Evolutionary conservation across 1,140 invertebrate species (phyloP), one percentile per base, ranked within the genome.

Genomic region (Bombus breviceps): DNA sequence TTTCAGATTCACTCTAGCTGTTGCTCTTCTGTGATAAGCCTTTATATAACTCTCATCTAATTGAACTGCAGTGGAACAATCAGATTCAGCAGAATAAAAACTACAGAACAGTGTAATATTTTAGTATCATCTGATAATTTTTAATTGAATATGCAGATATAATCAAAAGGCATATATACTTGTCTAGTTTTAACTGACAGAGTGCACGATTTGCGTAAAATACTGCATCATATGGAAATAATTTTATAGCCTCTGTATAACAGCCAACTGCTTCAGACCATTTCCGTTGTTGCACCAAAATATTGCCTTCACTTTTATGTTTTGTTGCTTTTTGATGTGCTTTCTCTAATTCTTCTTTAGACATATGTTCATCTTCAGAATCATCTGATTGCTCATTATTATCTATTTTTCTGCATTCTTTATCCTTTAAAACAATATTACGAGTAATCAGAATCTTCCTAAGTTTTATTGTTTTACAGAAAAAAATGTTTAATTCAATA

Each of bases 181-280:
- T 97, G 87, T 98, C 96, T 90, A 97, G 96, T 94, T 98, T 99
- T 22, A 99, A 95, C 89, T 97, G 97, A 88, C 98, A 98, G 83
- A 99, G 96, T 15, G 98, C 98, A 91, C 98, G 96, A 95, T 99
- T 99, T 15, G 98, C 98, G 93, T 97, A 98, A 91, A 98, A 97
- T 13, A 98, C 96, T 13, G 98, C 96, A 95, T 99, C 98, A 84
- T 97, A 96, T 15, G 97, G 96, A 93, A 98, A 97, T 64, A 97
- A 94, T 84, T 97, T 95, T 71, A 99, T 97, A 22, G 98, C 98
- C 91, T 96, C 94, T 41, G 96, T 97, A 92, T 99, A 99, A 87
- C 97, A 97, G 18, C 96, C 94, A 87, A 99, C 97, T 0, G 98
- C 98, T 88, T 97, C 96, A 47, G 96, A 95, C 96, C 97, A 98